These are phyloP conservation scores for Phasia obesa DNA, from an alignment of 2,888 invertebrate species.

Conservation along the genomic window DNA sequence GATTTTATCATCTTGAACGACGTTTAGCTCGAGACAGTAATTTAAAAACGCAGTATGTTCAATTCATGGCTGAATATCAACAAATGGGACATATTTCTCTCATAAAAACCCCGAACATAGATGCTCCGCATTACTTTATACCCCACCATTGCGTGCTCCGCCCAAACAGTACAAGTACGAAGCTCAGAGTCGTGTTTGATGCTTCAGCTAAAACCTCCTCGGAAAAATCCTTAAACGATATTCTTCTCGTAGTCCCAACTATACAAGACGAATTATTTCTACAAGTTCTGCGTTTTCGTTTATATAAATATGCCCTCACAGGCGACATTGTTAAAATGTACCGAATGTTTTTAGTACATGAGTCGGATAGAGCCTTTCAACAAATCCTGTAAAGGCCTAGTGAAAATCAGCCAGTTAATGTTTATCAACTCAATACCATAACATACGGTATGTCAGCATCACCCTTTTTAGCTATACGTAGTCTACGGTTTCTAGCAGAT, in stretches of 20 bases:
- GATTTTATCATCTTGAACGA: too few species aligned
- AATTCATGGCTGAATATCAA: constrained; percentile 43
- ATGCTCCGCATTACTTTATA: constrained; percentile 25
- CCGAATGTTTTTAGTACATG: constrained; percentile 29
- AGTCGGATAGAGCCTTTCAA: constrained; percentile 5
- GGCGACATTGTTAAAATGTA: constrained; percentile 43
- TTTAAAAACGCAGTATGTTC: constrained; percentile 15
- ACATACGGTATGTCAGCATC: constrained; percentile 14
- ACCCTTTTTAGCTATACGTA: constrained; percentile 35
- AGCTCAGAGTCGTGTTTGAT: constrained; percentile 10
- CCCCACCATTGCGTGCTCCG: constrained; percentile 32
- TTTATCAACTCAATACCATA: constrained; percentile 11
- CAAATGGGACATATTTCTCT: constrained; percentile 37
- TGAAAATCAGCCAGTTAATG: constrained; percentile 18
- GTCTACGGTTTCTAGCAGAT: constrained; percentile 14
- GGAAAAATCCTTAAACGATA: constrained; percentile 30
- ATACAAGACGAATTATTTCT: constrained; percentile 34
- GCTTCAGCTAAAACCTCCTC: constrained; percentile 13
- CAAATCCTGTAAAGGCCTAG: constrained; percentile 26
- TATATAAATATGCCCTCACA: constrained; percentile 18
- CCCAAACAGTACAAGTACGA: constrained; percentile 22
- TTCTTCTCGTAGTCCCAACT: constrained; percentile 28
- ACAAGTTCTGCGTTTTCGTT: constrained; percentile 36
- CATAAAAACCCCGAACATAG: constrained; percentile 1
- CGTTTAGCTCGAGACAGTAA: too few species aligned